Evolutionary conservation across 2,888 invertebrate genomes (phyloP), one percentile per base, ranked within the genome.

Genomic region (Nasonia oneida): DNA sequence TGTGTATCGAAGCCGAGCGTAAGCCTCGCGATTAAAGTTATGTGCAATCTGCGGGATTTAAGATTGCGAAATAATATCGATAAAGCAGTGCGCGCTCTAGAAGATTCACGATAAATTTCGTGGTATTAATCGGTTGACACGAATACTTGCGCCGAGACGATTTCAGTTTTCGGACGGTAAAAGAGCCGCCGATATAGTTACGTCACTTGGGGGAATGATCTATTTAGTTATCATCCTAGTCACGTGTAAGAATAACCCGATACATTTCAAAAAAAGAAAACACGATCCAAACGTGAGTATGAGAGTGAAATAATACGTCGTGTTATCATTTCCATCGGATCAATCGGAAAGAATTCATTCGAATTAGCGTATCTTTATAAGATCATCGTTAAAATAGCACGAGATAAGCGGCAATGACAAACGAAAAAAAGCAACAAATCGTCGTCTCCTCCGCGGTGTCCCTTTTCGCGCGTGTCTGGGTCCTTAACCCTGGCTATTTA

Each of bases 21-120:
- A 77, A 61, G 37, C 12, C 77, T 10, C 42, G 29, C 8, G 64
- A 64, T 78, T 67, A 78, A n/a, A 64, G 42, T 29, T 29, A 12
- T 47, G 67, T 39, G 57, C 37, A 76, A 29, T 29, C 29, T 29
- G 29, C 29, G 29, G 33, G 23, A 33, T 53, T 71, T 29, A 1
- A 57, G n/a, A 80, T 80, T 80, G 80, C 8, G 71, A 80, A 71
- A 80, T 39, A 57, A 71, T 80, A 14, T 53, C 53, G 53, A 80
- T 80, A 71, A 71, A 14, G n/a, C 64, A 10, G 10, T 14, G 5
- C 2, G 15, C 33, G 14, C 37, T 79, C 70, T 50, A n/a, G 70
- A 70, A 80, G 50, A 14, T 80, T 71, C 79, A n/a, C 0, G 15
- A 53, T 12, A 8, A 70, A 80, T 47, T 79, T 42, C 42, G 10